A percentile compares a stretch with the other conserved stretches of the same genome.
Conservation (phyloP, 2,888 invertebrate genomes). For the Tenthredo amoena region DNA sequence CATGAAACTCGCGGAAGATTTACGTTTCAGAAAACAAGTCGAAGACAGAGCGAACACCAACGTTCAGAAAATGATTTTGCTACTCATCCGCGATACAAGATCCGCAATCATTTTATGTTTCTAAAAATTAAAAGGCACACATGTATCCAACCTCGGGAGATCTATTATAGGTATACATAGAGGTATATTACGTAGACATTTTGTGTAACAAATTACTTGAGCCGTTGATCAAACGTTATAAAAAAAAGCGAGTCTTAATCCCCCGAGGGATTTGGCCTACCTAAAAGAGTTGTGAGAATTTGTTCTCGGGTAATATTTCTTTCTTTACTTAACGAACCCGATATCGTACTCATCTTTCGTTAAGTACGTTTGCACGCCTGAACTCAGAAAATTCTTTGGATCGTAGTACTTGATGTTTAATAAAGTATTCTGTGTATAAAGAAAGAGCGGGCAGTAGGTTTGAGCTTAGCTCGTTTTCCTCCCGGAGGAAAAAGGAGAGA, state of each 20-base stretch:
- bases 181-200: not conserved
- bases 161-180: not conserved
- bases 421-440: constrained; percentile 40
- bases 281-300: constrained; percentile 9
- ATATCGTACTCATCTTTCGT: constrained; percentile 47
- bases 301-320: constrained; percentile 40
- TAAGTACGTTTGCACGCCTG: constrained; percentile 38
- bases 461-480: not conserved
- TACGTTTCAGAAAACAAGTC: not conserved
- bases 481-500: not conserved
- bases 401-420: constrained; percentile 35
- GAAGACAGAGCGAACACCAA: not conserved
- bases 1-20: too few species aligned
- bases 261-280: not conserved
- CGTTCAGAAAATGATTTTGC: not conserved
- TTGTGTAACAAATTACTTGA: not conserved
- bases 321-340: constrained; percentile 42
- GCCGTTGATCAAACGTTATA: not conserved
- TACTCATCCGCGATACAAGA: not conserved
- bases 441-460: not conserved
- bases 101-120: not conserved
- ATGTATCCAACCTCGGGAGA: not conserved
- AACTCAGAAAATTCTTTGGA: constrained; percentile 22
- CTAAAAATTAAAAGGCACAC: not conserved
- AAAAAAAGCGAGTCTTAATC: not conserved